phyloP scores from a whole-genome alignment of 2,888 invertebrate species.

The Masnerella sp. region DNA sequence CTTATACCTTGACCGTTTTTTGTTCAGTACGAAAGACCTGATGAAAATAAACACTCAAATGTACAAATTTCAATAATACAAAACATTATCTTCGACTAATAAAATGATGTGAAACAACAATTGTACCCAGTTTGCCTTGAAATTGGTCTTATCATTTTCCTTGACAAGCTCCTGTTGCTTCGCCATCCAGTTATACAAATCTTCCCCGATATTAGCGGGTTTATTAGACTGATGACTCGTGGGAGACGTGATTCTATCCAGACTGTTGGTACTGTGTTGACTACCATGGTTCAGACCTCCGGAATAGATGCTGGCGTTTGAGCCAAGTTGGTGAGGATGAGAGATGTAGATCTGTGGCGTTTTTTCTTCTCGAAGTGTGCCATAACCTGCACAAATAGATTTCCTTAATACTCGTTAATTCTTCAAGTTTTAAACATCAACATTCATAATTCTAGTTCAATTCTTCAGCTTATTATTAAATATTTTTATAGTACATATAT shows the following conservation, averaged over 20 bases:
- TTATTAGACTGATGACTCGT: conserved; percentile 79
- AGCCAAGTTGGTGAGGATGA: conserved; percentile 80
- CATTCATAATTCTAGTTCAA: too few species aligned
- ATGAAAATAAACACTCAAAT: too few species aligned
- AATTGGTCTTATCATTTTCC: conserved; percentile 75
- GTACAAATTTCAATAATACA: too few species aligned
- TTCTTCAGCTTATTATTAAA: too few species aligned
- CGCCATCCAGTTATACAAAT: conserved; percentile 98
- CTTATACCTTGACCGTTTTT: conserved; percentile 75
- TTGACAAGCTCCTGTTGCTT: conserved; percentile 86
- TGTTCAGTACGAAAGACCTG: conserved; percentile 76
- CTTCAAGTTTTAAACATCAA: too few species aligned
- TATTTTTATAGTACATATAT: too few species aligned
- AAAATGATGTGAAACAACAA: too few species aligned
- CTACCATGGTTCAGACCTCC: conserved; percentile 73
- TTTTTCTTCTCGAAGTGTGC: conserved; percentile 85
- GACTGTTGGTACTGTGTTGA: conserved; percentile 75
- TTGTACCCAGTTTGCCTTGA: conserved; percentile 77
- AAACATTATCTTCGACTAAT: too few species aligned
- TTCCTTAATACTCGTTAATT: too few species aligned
- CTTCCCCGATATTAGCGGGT: conserved; percentile 85
- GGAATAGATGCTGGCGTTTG: conserved; percentile 81
- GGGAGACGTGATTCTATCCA: conserved; percentile 77
- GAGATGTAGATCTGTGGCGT: conserved; percentile 77
- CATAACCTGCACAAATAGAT: conserved; percentile 82